Evolutionary conservation across 2,113 vertebrate species (phyloP).

Genomic region (Solenodon paradoxus): DNA sequence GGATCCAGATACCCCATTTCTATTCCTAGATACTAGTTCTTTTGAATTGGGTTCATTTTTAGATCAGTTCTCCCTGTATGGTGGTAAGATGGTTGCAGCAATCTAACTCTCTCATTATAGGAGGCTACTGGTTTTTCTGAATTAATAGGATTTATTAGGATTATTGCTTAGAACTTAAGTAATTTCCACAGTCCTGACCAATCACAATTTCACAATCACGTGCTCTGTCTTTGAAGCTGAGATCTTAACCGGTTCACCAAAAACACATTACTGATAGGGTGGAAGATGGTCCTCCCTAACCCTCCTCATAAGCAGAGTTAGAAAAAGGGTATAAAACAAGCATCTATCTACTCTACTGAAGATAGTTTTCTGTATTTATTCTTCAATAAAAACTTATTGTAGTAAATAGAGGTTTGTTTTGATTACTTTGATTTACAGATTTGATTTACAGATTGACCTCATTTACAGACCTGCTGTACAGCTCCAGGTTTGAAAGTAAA

Average conservation of each 20-base stretch:
- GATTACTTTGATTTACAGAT: slow-evolving; percentile 23
- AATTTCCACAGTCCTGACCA: not conserved
- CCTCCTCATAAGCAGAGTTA: not conserved
- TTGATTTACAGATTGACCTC: not conserved
- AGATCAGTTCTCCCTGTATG: not conserved
- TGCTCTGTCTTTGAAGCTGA: not conserved
- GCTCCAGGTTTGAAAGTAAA: slow-evolving; percentile 9
- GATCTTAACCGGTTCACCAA: not conserved
- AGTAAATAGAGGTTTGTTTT: slow-evolving; percentile 3
- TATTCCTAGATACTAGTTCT: not conserved
- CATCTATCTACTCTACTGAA: not conserved
- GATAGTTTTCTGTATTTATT: not conserved
- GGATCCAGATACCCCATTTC: not conserved
- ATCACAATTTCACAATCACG: not conserved
- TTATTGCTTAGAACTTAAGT: not conserved
- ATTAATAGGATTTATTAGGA: not conserved
- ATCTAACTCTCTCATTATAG: not conserved
- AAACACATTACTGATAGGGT: not conserved
- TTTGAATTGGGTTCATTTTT: slow-evolving; percentile 12
- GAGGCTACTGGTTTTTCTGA: not conserved
- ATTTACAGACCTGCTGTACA: not conserved
- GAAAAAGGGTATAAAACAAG: not conserved
- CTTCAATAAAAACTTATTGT: not conserved
- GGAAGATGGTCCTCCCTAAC: not conserved
- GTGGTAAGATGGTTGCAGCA: not conserved